A percentile compares a stretch with the other conserved stretches of the same genome.
Conservation (phyloP, 1,140 invertebrate species). For the Diorhabda elongata region DNA sequence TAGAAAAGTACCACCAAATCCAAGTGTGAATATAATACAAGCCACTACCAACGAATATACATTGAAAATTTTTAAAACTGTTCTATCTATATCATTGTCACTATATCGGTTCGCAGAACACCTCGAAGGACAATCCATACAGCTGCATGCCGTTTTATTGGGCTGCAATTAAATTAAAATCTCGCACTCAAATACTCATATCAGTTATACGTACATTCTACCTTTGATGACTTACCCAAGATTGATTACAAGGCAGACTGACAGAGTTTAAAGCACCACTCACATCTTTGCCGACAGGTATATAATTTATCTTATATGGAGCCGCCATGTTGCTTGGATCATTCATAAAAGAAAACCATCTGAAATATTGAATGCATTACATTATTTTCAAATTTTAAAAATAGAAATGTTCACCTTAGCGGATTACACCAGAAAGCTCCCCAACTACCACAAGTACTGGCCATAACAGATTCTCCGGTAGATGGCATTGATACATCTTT, state of each 20-base stretch:
- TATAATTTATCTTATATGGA: constrained; percentile 66
- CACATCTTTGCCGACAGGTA: constrained; percentile 41
- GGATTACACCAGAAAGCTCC: constrained; percentile 4
- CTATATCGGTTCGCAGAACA: constrained; percentile 56
- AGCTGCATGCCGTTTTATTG: constrained; percentile 63
- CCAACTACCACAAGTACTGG: constrained; percentile 60
- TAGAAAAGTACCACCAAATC: neutral
- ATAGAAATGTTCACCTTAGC: constrained; percentile 5
- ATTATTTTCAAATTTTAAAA: constrained; percentile 46
- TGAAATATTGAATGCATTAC: constrained; percentile 16
- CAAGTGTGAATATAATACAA: constrained; percentile 38
- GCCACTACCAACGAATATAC: constrained; percentile 46
- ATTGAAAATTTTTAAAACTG: constrained; percentile 44
- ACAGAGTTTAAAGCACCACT: constrained; percentile 51
- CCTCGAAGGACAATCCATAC: constrained; percentile 67
- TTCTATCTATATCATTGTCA: constrained; percentile 42
- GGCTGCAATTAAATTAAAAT: constrained; percentile 31
- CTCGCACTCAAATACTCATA: no score
- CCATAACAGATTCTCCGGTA: constrained; percentile 64
- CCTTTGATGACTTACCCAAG: constrained; percentile 47
- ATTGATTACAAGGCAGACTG: constrained; percentile 57
- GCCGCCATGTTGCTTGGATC: constrained; percentile 51
- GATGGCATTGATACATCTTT: constrained; percentile 58
- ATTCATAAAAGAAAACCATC: constrained; percentile 24
- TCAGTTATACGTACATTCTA: no score